These are phyloP conservation scores for Parascotia fuliginaria DNA, from an alignment of 2,888 invertebrate species.

Conservation along the genomic window DNA sequence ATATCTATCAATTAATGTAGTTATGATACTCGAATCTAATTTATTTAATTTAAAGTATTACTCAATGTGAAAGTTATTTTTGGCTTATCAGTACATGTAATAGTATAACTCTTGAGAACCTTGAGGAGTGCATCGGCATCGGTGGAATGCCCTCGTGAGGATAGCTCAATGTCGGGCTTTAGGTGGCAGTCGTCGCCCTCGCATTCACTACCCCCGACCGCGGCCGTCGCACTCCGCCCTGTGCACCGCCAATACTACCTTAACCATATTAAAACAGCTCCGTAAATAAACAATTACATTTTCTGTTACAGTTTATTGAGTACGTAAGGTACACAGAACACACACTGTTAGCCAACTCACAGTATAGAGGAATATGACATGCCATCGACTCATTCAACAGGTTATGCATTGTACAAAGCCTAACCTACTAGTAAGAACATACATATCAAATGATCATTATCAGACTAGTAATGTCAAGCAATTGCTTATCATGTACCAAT, in stretches of 20 bases:
- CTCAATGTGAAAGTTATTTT: constrained; percentile 27
- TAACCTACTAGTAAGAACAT: no score
- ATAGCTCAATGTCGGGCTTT: constrained; percentile 79
- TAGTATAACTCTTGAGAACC: constrained; percentile 51
- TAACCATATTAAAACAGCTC: constrained; percentile 46
- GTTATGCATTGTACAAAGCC: no score
- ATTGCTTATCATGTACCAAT: no score
- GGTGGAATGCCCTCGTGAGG: constrained; percentile 81
- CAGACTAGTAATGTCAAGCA: no score
- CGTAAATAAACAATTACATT: constrained; percentile 63
- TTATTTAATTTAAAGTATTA: not conserved
- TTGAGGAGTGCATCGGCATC: constrained; percentile 74
- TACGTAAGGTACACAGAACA: not conserved
- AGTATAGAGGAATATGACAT: no score
- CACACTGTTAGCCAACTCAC: no score
- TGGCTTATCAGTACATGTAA: constrained; percentile 27
- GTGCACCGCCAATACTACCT: constrained; percentile 53
- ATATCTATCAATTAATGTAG: no score
- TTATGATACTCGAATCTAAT: no score
- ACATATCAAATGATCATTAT: no score
- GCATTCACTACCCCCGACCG: constrained; percentile 63
- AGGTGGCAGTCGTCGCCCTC: constrained; percentile 80
- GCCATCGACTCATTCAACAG: no score
- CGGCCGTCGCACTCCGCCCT: constrained; percentile 54
- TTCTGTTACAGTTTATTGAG: not conserved